Percentiles rank a stretch among this genome's conserved stretches.
These are phyloP conservation scores for Dendroctonus valens DNA, from an alignment of 1,140 invertebrate species.

Conservation along the genomic window DNA sequence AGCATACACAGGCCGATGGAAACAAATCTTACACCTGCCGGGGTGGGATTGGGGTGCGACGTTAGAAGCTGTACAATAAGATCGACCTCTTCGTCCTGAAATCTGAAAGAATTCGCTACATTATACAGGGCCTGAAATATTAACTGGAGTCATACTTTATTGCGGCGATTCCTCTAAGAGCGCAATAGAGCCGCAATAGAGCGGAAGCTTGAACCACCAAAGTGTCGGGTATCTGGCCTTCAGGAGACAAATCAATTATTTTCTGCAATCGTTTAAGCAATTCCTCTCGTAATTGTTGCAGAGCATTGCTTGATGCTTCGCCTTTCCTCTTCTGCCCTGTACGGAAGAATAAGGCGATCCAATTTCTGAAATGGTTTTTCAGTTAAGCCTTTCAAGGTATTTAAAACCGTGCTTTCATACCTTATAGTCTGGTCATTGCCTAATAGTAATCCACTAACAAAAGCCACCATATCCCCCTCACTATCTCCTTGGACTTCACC, in stretches of 20 bases:
- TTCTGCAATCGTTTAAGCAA: constrained; percentile 68
- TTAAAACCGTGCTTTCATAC: constrained; percentile 20
- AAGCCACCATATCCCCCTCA: constrained; percentile 68
- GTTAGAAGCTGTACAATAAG: constrained; percentile 83
- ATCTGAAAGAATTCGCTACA: constrained; percentile 53
- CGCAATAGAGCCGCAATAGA: constrained; percentile 83
- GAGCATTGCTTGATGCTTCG: constrained; percentile 66
- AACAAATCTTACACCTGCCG: constrained; percentile 89
- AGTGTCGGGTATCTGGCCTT: constrained; percentile 61
- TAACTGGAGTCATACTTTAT: constrained; percentile 66
- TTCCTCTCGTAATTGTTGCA: constrained; percentile 77
- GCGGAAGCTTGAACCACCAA: constrained; percentile 79
- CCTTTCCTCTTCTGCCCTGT: constrained; percentile 87
- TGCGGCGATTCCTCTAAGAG: constrained; percentile 86
- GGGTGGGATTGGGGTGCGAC: constrained; percentile 83
- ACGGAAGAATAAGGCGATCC: constrained; percentile 90
- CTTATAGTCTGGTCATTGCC: constrained; percentile 87
- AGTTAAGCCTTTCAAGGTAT: neutral
- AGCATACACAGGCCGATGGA: constrained; percentile 93
- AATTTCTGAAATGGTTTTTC: constrained; percentile 55
- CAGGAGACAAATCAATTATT: constrained; percentile 57
- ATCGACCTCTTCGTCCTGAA: constrained; percentile 90
- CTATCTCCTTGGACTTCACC: constrained; percentile 20
- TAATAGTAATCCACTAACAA: constrained; percentile 85
- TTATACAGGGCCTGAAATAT: neutral